Base-by-base conservation (phyloP, 2,797 vertebrate genomes). In the Rhinogobio ventralis region DNA sequence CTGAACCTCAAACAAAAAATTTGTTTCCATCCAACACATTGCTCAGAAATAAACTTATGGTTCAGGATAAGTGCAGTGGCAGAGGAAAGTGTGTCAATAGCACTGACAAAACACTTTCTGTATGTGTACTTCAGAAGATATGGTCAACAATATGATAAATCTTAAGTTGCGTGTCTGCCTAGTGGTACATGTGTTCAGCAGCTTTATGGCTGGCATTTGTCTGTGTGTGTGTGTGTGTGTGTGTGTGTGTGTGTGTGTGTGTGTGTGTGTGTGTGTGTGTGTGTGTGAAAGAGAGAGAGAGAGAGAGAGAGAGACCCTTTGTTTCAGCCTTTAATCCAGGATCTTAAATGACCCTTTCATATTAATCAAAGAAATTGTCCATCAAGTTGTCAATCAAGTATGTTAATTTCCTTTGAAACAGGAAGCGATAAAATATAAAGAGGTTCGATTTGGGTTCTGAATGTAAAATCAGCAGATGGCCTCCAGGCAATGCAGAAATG, bases 401-500 rank as follows among this genome's bases (percentile, higher is more conserved):
- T 73, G 28, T 82, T 82, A 3, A 62, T 73, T 71, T 72, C 67
- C 51, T 45, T 19, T 79, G n/a, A 60, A 42, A 53, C 67, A 81
- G 67, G 36, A 51, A 67, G 79, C 28, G 30, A 82, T 82, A 4
- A 64, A 23, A n/a, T 10, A 73, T 57, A 73, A 71, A 72, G 66
- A 49, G 11, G 25, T 7, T 73, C 7, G 45, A 73, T 46, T n/a
- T 11, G 39, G 39, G 42, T 30, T 73, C 25, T 62, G 42, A 25
- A 17, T 33, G 51, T 23, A 7, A 73, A 23, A 46, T 2, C 69
- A 33, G 53, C 80, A 82, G 69, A 82, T 82, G 80, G 55, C 28
- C 55, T 82, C 19, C 55, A 82, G 80, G 53, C 75, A 42, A 78
- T 46, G 57, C 55, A 73, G 80, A 73, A 73, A 62, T 62, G 55